These are phyloP conservation scores for Sycophila texana DNA, from an alignment of 2,888 invertebrate species.

Conservation along the genomic window DNA sequence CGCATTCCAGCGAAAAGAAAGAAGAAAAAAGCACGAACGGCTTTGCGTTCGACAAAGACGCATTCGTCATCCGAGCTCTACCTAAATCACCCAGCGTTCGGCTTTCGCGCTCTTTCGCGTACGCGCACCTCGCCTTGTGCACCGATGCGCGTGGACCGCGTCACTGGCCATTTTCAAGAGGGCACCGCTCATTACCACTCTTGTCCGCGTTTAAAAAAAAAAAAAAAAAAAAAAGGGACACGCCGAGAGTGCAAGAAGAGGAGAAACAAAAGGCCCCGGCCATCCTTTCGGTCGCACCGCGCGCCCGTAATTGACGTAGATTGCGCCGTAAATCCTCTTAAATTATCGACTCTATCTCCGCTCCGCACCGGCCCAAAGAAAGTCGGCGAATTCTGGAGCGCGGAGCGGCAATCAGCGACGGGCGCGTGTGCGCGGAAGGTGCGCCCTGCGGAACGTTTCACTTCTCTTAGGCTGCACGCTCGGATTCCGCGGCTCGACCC, in stretches of 20 bases:
- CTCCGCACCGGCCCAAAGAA: conserved; percentile 12
- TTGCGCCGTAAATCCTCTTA: conserved; percentile 57
- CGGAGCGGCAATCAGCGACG: conserved; percentile 27
- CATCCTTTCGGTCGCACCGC: conserved; percentile 13
- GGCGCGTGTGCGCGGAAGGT: background rate
- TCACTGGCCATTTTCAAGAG: conserved; percentile 24
- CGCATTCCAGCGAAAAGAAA: background rate
- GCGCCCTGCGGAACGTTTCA: conserved; percentile 30
- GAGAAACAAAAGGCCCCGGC: background rate
- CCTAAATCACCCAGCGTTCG: conserved; percentile 31
- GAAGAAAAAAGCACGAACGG: conserved; percentile 5
- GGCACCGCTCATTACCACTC: conserved; percentile 33
- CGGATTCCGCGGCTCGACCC: conserved; percentile 35
- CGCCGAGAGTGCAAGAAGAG: conserved; percentile 4
- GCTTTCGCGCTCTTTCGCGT: background rate
- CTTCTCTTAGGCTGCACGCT: conserved; percentile 28
- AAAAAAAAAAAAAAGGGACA: background rate
- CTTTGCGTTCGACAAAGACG: conserved; percentile 36
- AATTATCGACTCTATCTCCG: conserved; percentile 55
- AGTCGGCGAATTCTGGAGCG: conserved; percentile 49
- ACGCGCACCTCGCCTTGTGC: too few relatives aligned
- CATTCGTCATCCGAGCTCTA: conserved; percentile 37
- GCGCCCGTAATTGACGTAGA: conserved; percentile 55
- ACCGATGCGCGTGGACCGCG: background rate
- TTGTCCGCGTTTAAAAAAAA: background rate